These are phyloP conservation scores for Nomada goodeniana DNA, from an alignment of 2,888 invertebrate species.

Conservation along the genomic window DNA sequence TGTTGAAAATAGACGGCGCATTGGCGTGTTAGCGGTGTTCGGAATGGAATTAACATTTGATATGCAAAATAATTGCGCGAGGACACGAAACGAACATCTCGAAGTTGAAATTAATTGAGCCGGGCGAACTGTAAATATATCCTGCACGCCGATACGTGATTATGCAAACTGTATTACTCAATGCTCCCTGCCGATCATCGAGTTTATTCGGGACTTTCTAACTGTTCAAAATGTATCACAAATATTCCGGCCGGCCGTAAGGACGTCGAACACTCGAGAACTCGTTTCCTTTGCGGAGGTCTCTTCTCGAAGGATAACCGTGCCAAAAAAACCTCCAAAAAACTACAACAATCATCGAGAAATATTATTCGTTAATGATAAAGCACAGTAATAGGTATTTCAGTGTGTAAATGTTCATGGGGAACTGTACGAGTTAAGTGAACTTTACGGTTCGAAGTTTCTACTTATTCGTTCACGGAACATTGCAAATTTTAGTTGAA, in stretches of 20 bases:
- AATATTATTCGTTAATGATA: too few species aligned
- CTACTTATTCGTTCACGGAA: too few species aligned
- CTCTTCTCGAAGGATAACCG: not conserved
- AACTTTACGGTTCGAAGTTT: not conserved
- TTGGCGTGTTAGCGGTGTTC: too few species aligned
- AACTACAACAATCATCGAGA: too few species aligned
- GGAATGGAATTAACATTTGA: not conserved
- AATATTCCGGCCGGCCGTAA: not conserved
- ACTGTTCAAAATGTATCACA: not conserved
- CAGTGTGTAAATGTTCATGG: not conserved
- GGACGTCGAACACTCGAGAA: not conserved
- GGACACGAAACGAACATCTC: not conserved
- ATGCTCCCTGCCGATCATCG: not conserved
- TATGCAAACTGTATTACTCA: constrained; percentile 17
- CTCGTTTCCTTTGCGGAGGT: not conserved
- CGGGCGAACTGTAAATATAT: constrained; percentile 6
- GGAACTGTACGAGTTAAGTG: not conserved
- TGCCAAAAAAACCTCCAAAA: too few species aligned
- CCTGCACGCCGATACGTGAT: not conserved
- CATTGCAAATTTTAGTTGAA: too few species aligned
- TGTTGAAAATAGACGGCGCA: too few species aligned
- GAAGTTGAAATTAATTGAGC: constrained; percentile 1
- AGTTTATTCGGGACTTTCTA: constrained; percentile 19
- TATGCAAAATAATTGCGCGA: not conserved
- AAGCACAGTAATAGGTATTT: not conserved